Evolutionary conservation across 2,888 invertebrate genomes (phyloP).

Genomic region (Siphlonurus alternatus): DNA sequence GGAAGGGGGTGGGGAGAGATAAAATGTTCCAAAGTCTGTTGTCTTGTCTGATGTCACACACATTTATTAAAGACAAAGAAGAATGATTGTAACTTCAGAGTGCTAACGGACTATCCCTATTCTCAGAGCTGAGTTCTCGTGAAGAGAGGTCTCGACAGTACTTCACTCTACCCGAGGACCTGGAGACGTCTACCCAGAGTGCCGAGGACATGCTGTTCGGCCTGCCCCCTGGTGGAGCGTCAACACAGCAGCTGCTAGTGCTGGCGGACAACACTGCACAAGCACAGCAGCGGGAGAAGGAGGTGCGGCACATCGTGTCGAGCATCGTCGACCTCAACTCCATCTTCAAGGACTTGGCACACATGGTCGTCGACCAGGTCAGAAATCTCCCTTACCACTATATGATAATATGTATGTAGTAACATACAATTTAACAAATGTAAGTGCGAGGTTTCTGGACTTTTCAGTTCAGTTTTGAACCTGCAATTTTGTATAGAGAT

Average conservation of each 20-base stretch:
- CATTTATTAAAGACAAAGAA: background rate
- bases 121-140: slow-evolving; percentile 61
- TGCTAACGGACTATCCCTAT: background rate
- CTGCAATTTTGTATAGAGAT: background rate
- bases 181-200: background rate
- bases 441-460: background rate
- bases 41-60: background rate
- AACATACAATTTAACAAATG: background rate
- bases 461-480: background rate
- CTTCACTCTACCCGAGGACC: slow-evolving; percentile 30
- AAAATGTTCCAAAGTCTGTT: background rate
- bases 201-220: slow-evolving; percentile 1
- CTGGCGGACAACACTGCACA: slow-evolving; percentile 60
- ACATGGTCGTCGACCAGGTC: slow-evolving; percentile 43
- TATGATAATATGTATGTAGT: background rate
- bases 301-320: slow-evolving; percentile 80
- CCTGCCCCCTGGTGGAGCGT: slow-evolving; percentile 1
- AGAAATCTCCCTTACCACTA: background rate
- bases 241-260: slow-evolving; percentile 52
- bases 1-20: too few species aligned
- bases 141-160: slow-evolving; percentile 83
- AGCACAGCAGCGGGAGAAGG: slow-evolving; percentile 55
- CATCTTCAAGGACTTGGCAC: slow-evolving; percentile 63
- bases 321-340: slow-evolving; percentile 89
- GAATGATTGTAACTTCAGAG: background rate